A percentile compares a stretch with the other conserved stretches of the same genome.
Conservation (phyloP, 2,888 invertebrate species). For the Yponomeuta malinellus region DNA sequence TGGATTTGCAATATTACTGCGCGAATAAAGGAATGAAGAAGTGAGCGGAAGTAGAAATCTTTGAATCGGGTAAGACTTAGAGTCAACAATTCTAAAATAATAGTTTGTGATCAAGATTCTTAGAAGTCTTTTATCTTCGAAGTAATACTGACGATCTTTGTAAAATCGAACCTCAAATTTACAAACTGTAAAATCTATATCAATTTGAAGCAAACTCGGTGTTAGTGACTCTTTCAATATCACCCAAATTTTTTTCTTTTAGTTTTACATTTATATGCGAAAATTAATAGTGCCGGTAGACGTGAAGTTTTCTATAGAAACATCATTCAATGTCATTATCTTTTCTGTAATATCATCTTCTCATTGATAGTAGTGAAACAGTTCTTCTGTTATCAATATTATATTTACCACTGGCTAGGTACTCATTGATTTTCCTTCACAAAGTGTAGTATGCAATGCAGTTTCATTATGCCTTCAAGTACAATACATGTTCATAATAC, state of each 20-base stretch:
- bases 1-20: constrained; percentile 7
- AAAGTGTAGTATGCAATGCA: background rate
- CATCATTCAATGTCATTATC: background rate
- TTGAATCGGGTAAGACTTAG: background rate
- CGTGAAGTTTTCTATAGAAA: background rate
- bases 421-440: constrained; percentile 57
- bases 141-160: background rate
- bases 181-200: background rate
- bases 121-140: background rate
- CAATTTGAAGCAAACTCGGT: background rate
- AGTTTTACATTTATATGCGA: background rate
- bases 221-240: background rate
- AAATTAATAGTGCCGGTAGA: background rate
- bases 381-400: background rate
- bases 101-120: background rate
- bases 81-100: background rate
- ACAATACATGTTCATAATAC: background rate
- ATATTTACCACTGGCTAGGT: constrained; percentile 10
- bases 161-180: background rate
- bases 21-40: background rate
- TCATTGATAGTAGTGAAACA: constrained; percentile 10
- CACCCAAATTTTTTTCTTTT: background rate
- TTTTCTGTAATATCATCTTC: constrained; percentile 8
- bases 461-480: background rate
- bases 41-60: background rate